phyloP scores from a whole-genome alignment of 92 coral and sea anemone genomes.

The Porites rus region DNA sequence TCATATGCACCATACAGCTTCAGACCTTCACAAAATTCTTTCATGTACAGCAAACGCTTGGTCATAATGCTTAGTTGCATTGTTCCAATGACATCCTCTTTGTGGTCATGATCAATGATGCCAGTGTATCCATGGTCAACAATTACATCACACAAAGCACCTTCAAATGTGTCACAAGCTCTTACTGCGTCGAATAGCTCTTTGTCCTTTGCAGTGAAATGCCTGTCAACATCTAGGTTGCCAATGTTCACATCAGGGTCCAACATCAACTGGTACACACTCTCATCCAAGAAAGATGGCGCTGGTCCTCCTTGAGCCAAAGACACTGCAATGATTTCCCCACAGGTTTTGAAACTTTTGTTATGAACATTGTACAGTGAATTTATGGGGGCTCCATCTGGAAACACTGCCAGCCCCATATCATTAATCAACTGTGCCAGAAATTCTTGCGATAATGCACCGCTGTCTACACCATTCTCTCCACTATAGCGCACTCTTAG shows the following conservation, averaged over 20 bases:
- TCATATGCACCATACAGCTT: constrained; percentile 62
- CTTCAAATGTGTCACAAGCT: constrained; percentile 51
- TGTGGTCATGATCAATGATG: constrained; percentile 61
- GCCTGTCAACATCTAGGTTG: constrained; percentile 62
- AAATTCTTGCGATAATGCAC: constrained; percentile 68
- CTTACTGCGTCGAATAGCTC: constrained; percentile 51
- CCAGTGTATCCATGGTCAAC: constrained; percentile 75
- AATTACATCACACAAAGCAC: constrained; percentile 51
- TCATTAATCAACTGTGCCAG: constrained; percentile 58
- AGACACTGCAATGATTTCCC: constrained; percentile 64
- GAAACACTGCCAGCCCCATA: constrained; percentile 57
- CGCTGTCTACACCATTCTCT: constrained; percentile 65
- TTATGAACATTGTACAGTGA: constrained; percentile 67
- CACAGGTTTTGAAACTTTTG: constrained; percentile 59
- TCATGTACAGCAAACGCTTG: constrained; percentile 70
- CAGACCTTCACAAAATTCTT: constrained; percentile 71
- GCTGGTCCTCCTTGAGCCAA: constrained; percentile 69
- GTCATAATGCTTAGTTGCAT: constrained; percentile 71
- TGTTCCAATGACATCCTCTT: constrained; percentile 74
- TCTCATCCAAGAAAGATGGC: constrained; percentile 68
- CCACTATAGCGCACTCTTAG: constrained; percentile 43
- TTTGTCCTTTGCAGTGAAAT: constrained; percentile 59
- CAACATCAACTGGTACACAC: constrained; percentile 66
- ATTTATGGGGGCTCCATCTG: constrained; percentile 72
- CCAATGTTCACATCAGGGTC: constrained; percentile 58